Base-by-base conservation (phyloP, 2,113 vertebrate genomes). In the Chaenocephalus aceratus region DNA sequence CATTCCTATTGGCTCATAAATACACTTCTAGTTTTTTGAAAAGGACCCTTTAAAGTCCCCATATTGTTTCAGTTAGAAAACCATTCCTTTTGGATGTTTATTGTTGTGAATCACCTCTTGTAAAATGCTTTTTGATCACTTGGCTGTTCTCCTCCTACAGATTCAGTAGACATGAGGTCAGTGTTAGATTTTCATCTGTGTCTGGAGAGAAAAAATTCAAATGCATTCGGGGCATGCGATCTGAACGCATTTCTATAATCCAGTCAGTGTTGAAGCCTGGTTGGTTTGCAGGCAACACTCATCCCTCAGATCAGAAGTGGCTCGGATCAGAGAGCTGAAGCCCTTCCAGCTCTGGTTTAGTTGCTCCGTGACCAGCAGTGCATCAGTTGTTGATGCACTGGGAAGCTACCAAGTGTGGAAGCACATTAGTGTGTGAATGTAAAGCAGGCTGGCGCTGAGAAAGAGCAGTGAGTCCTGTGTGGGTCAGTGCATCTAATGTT, bases 91-190 rank as follows among this genome's bases (percentile, higher is more conserved):
- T 79, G 67, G 52, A 75, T 54, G 84, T 82, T 82, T 81, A 83
- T 83, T 59, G 76, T 66, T 78, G 67, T 86, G 82, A 89, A 85
- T 86, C 86, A 88, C 59, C 70, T 80, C 77, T 63, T 71, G 76
- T 87, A 70, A 80, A 91, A 86, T 71, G 51, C 53, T 66, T 86
- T 74, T 73, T 76, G 66, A 79, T 86, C 79, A 80, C 69, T 81
- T 90, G 76, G 83, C 66, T 1, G 26, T 73, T 70, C 67, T 67
- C 77, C 69, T 73, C n/a, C 72, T 41, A 57, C 13, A 59, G 68
- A 81, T 60, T 79, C 18, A 16, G 18, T 18, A 64, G 77, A 83
- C 36, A 53, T 84, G 68, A 83, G 72, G 60, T 89, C 77, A 83
- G 67, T 21, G 41, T 21, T 65, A 18, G 13, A 82, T 71, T 59